Evolutionary conservation across 2,113 vertebrate genomes (phyloP), one percentile per base, ranked within the genome.

Genomic region (Notechis scutatus): DNA sequence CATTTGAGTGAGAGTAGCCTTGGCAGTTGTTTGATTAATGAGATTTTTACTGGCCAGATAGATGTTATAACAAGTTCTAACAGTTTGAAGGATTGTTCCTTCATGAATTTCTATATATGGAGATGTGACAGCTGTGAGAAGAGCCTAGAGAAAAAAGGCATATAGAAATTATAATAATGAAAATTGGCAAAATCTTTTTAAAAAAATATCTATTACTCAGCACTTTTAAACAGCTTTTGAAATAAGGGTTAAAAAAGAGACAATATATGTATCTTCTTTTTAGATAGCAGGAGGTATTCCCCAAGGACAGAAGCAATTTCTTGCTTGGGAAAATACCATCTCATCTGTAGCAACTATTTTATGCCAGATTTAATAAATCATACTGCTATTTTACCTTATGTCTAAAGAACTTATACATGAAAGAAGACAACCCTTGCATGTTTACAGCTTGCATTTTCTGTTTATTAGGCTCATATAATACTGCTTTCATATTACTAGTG

Each of bases 11-110:
- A 99, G 98, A 1, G 99, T 99, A 95, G 99, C 99, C 97, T 99
- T 99, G 92, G 99, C 99, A 1, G 99, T 99, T 94, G 99, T 99
- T 97, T 99, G 99, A 97, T 99, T 99, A 98, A 99, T 99, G 96
- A 99, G 98, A 97, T 99, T 99, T 96, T 99, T 99, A 97, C 99
- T 99, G 96, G 99, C 99, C 97, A 99, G 96, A 97, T 99, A 99
- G 96, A 99, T 99, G 97, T 99, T 99, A 96, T 99, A 99, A 96
- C 99, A 99, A 50, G 99, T 99, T 96, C 99, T 97, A 94, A 99
- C 99, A 0, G 99, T 99, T 92, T 99, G 98, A 34, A 99, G 98
- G 94, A 99, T 97, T 1, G 99, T 99, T 93, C 99, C 99, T 97
- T 99, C 99, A 0, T 99, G 99, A 85, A 99, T 99, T 98, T 99